These are phyloP conservation scores for Halisarca cf. caerulea DNA, from an alignment of 37 sponge, comb jelly and placozoan genomes.

Conservation along the genomic window DNA sequence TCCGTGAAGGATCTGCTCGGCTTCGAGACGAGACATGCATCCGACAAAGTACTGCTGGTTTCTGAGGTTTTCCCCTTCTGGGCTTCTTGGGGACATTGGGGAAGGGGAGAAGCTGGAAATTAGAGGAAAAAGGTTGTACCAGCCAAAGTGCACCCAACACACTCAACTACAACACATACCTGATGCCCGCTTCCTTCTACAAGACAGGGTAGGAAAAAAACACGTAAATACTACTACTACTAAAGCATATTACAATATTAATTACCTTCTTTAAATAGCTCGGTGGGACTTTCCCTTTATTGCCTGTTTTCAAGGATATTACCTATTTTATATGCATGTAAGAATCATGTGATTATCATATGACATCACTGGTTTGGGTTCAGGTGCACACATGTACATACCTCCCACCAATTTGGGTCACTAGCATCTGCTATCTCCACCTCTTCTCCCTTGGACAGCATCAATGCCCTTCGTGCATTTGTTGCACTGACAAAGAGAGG, in stretches of 20 bases:
- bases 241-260: too few relatives aligned
- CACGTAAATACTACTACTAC: too few relatives aligned
- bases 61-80: not conserved
- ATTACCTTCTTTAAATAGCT: slow-evolving; percentile 41
- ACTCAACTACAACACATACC: too few relatives aligned
- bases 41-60: slow-evolving; percentile 70
- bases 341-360: not conserved
- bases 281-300: slow-evolving; percentile 73
- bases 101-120: not conserved
- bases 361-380: not conserved
- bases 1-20: slow-evolving; percentile 62
- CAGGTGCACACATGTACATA: slow-evolving; percentile 14
- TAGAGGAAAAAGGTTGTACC: not conserved
- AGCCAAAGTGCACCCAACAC: too few relatives aligned
- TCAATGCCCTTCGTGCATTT: not conserved
- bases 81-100: not conserved
- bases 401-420: slow-evolving; percentile 88
- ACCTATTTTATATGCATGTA: slow-evolving; percentile 33
- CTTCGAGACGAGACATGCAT: slow-evolving; percentile 75
- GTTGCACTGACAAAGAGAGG: slow-evolving; percentile 13
- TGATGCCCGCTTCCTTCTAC: too few relatives aligned
- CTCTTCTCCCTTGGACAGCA: slow-evolving; percentile 65
- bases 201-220: too few relatives aligned
- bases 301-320: slow-evolving; percentile 57
- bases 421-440: slow-evolving; percentile 40